Percentiles rank a stretch among this genome's conserved stretches.
These are phyloP conservation scores for Boleophthalmus pectinirostris DNA, from an alignment of 2,113 vertebrate species.

Conservation along the genomic window DNA sequence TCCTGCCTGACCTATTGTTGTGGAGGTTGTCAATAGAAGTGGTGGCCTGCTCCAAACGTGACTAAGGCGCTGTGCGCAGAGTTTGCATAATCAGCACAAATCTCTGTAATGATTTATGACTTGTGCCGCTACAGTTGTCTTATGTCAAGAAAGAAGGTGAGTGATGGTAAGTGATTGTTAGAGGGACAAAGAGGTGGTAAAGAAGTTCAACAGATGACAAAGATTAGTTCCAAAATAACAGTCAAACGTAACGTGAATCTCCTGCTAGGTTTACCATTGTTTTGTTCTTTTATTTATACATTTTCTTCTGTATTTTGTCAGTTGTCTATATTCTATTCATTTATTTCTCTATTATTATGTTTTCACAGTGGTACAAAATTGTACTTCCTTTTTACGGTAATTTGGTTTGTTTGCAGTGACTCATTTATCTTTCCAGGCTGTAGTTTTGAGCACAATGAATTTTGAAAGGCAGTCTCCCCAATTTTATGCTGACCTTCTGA, in stretches of 20 bases:
- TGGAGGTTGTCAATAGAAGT: slow-evolving; percentile 7
- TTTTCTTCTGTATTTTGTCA: too few relatives aligned
- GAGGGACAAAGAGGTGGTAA: background rate
- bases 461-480: background rate
- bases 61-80: background rate
- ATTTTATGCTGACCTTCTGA: background rate
- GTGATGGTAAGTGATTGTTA: background rate
- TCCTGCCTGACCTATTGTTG: background rate
- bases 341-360: background rate
- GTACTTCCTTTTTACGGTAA: background rate
- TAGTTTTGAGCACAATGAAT: background rate
- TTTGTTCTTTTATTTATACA: background rate
- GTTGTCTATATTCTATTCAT: background rate
- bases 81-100: background rate
- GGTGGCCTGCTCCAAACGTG: slow-evolving; percentile 5
- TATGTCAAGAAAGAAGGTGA: background rate
- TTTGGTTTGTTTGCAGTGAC: background rate
- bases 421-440: background rate
- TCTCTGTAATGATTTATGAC: background rate
- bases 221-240: background rate
- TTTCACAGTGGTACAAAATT: background rate
- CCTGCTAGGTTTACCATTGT: too few relatives aligned
- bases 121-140: background rate
- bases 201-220: too few relatives aligned
- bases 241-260: background rate